A percentile compares a stretch with the other conserved stretches of the same genome.
phyloP scores from a whole-genome alignment of 1,140 invertebrate species.

The Sycophila sp. region DNA sequence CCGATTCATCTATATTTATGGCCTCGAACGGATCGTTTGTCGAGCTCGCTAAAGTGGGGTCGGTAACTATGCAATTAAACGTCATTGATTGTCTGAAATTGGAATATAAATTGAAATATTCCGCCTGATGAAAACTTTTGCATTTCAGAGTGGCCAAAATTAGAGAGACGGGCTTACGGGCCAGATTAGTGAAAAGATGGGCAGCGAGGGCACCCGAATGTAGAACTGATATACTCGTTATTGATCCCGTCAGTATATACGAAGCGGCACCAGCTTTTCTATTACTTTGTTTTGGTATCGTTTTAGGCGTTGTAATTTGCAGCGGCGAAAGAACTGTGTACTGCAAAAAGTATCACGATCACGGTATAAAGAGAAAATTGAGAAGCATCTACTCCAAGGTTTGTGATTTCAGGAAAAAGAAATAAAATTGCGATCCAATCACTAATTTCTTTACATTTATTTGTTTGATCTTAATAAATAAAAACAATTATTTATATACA shows the following conservation, averaged over 20 bases:
- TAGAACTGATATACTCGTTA: constrained; percentile 39
- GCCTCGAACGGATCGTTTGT: constrained; percentile 39
- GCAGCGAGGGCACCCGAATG: constrained; percentile 49
- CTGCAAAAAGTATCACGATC: constrained; percentile 12
- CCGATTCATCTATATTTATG: constrained; percentile 38
- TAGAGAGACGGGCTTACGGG: constrained; percentile 43
- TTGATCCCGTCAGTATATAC: constrained; percentile 46
- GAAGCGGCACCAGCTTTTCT: constrained; percentile 49
- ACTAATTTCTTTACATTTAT: neutral
- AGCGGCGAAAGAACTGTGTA: constrained; percentile 34
- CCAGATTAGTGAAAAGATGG: constrained; percentile 48
- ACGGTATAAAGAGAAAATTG: constrained; percentile 3
- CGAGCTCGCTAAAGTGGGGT: constrained; percentile 44
- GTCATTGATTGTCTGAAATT: constrained; percentile 28
- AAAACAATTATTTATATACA: no score
- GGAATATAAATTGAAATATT: constrained; percentile 35
- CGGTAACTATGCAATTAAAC: neutral
- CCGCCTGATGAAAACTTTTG: no score
- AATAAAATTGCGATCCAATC: no score
- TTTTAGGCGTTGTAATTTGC: constrained; percentile 37
- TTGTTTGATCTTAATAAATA: no score
- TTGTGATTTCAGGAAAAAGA: neutral
- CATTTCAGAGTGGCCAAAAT: constrained; percentile 40
- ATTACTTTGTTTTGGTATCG: constrained; percentile 38
- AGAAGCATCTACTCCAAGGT: neutral